These are phyloP conservation scores for Heliconius sara DNA, from an alignment of 2,888 invertebrate genomes.

Conservation along the genomic window DNA sequence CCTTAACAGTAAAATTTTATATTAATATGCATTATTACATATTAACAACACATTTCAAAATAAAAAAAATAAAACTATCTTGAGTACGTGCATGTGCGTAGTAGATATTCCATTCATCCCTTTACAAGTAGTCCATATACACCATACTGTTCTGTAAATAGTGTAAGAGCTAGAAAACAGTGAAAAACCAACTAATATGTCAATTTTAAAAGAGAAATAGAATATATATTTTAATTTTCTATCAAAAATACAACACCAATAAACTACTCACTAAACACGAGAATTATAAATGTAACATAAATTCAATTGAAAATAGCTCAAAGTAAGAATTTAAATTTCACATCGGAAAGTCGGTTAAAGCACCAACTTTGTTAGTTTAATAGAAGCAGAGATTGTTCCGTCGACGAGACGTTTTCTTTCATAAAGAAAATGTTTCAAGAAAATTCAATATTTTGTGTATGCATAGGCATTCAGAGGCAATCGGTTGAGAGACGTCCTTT, in stretches of 20 bases:
- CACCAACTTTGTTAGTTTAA: conserved; percentile 20
- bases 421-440: conserved; percentile 40
- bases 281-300: neutral
- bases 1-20: too few species aligned
- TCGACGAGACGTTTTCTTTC: conserved; percentile 17
- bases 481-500: conserved; percentile 34
- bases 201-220: too few species aligned
- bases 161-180: too few species aligned
- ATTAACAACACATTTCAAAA: too few species aligned
- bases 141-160: too few species aligned
- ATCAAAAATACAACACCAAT: neutral
- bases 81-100: too few species aligned
- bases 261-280: neutral
- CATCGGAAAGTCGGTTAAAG: conserved; percentile 18
- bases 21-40: too few species aligned
- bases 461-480: conserved; percentile 41
- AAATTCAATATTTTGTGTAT: conserved; percentile 48
- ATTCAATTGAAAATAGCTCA: conserved; percentile 8
- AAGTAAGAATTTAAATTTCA: conserved; percentile 22
- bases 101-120: too few species aligned
- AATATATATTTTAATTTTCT: too few species aligned
- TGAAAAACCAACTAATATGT: too few species aligned
- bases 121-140: too few species aligned
- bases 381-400: conserved; percentile 20
- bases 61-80: too few species aligned